Conservation (phyloP, 2,888 invertebrate species). For the Macroteleia sp. region DNA sequence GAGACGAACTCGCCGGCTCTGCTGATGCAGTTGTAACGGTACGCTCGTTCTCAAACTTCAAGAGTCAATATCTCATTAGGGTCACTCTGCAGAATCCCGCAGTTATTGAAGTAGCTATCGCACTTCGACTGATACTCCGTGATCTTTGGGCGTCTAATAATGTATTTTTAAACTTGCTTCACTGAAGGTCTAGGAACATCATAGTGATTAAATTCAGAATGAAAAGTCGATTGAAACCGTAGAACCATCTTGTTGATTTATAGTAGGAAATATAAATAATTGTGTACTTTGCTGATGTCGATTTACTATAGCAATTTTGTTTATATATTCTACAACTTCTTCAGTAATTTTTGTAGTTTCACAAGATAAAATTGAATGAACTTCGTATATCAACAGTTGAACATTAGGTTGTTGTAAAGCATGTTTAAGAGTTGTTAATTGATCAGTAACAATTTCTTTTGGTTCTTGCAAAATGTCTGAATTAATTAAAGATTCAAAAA, state of each 20-base stretch:
- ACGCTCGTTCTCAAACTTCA: conserved; percentile 48
- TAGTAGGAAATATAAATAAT: too few relatives aligned
- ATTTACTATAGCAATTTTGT: too few relatives aligned
- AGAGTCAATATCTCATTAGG: conserved; percentile 61
- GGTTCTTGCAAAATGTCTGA: conserved; percentile 68
- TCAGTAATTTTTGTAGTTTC: conserved; percentile 91
- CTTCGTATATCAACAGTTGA: conserved; percentile 92
- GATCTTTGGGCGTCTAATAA: too few relatives aligned
- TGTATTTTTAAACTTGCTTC: too few relatives aligned
- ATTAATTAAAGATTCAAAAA: conserved; percentile 86
- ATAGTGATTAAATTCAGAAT: too few relatives aligned
- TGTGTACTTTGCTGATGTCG: too few relatives aligned
- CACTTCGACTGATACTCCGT: conserved; percentile 8
- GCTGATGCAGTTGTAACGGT: conserved; percentile 46
- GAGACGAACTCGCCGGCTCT: conserved; percentile 23
- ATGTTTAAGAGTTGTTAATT: conserved; percentile 89
- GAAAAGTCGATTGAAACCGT: too few relatives aligned
- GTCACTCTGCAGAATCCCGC: conserved; percentile 33
- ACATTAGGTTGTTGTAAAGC: conserved; percentile 93
- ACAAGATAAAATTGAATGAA: conserved; percentile 90
- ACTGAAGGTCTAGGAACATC: too few relatives aligned
- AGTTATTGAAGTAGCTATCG: conserved; percentile 39
- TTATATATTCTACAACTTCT: conserved; percentile 88
- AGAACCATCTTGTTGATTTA: too few relatives aligned
- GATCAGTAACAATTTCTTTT: conserved; percentile 88